phyloP scores from a whole-genome alignment of 2,888 invertebrate genomes.

The Orthosia gracilis region DNA sequence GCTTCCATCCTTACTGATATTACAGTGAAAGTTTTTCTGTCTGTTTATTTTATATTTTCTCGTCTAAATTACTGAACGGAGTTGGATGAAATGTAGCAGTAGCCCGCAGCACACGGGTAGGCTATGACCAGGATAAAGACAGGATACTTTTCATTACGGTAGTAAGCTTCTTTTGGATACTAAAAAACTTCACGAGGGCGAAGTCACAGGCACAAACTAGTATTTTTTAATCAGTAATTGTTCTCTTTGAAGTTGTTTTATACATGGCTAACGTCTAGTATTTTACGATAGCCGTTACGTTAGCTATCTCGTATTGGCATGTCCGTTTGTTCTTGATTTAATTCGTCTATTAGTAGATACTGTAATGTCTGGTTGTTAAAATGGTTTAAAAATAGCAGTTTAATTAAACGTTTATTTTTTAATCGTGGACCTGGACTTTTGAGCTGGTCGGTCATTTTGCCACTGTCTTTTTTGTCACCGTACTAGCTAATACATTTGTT shows the following conservation, averaged over 20 bases:
- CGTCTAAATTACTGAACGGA: neutral
- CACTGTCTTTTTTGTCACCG: neutral
- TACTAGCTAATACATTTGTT: neutral
- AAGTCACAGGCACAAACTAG: neutral
- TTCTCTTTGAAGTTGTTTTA: conserved; percentile 39
- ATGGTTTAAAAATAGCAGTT: conserved; percentile 20
- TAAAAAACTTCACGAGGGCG: too few relatives aligned
- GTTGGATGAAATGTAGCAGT: too few relatives aligned
- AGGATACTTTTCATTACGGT: too few relatives aligned
- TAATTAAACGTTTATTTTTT: conserved; percentile 6
- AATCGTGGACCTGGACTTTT: neutral
- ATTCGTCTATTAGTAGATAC: conserved; percentile 1
- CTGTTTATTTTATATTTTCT: neutral
- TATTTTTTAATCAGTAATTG: conserved; percentile 22
- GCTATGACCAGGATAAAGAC: too few relatives aligned
- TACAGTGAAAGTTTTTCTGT: neutral
- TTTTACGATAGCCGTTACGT: conserved; percentile 12
- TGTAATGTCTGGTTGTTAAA: conserved; percentile 18
- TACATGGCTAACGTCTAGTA: neutral
- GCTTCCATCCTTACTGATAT: neutral
- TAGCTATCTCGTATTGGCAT: conserved; percentile 4
- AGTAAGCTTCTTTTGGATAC: too few relatives aligned
- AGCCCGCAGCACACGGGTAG: too few relatives aligned
- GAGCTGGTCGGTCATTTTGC: neutral
- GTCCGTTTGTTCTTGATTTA: conserved; percentile 28